Base-by-base conservation (phyloP, 2,888 invertebrate genomes). In the Drosophila subquinaria region DNA sequence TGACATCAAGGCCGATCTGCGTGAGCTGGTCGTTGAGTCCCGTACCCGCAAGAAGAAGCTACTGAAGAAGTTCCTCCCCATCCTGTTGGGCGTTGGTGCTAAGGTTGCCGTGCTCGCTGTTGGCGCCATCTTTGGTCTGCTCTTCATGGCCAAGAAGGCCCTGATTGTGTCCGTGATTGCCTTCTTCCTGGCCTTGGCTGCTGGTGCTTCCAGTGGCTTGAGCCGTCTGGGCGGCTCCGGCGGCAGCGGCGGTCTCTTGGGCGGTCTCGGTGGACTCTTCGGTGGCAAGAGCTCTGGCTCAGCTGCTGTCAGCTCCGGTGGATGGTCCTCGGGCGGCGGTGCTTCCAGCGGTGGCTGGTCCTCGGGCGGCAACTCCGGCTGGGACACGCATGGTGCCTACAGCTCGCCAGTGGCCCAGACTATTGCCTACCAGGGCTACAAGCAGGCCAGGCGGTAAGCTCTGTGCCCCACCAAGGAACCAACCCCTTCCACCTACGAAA, bases 101-200 rank as follows among this genome's bases (percentile, higher is more conserved):
- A 95, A 95, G 90, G 90, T 95, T 73, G 94, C 94, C 48, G 92
- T 93, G 3, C 91, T 95, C 64, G 93, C 93, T 42, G 93, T 94
- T 48, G 92, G 95, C 56, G 93, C 94, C 27, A 94, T 94, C 92
- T 93, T 95, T 89, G 94, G 93, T 53, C 93, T 95, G 74, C 94
- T 94, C 50, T 91, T 95, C 72, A 91, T 95, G 82, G 95, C 95
- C 80, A 95, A 95, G 93, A 95, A 95, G 89, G 95, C 95, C 57
- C 92, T 95, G 78, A 87, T 95, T 74, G 94, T 94, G 1, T 94
- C 95, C 8, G 89, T 95, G 63, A 92, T 95, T 73, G 95, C 95
- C 3, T 93, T 95, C 79, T 93, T 94, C 81, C 92, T 95, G 81
- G 94, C 95, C 23, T 93, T 94, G 57, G 94, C 94, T 91, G 93